These are phyloP conservation scores for Caenorhabditis panamensis DNA, from an alignment of 2,888 invertebrate genomes.

Conservation along the genomic window DNA sequence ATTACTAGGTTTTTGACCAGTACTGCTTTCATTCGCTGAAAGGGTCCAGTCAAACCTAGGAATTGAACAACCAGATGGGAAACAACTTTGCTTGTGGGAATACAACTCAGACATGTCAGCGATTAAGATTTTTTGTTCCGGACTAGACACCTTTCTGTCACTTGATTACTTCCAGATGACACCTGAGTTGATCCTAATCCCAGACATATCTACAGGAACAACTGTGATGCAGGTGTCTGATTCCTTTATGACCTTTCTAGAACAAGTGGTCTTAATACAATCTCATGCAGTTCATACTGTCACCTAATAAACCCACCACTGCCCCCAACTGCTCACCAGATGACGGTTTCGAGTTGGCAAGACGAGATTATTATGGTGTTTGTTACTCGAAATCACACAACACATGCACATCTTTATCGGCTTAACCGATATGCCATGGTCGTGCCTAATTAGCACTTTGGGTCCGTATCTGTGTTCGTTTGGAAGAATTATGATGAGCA, in stretches of 20 bases:
- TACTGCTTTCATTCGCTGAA: too few species aligned
- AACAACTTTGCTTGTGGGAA: too few species aligned
- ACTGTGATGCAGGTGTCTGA: constrained; percentile 19
- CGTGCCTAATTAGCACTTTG: constrained; percentile 24
- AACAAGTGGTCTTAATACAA: constrained; percentile 23
- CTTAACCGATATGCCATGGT: constrained; percentile 44
- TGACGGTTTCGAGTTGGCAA: constrained; percentile 35
- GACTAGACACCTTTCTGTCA: constrained; percentile 1
- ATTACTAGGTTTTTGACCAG: constrained; percentile 13
- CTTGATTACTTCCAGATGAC: not conserved
- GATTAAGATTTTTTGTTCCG: not conserved
- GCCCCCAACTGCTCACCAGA: constrained; percentile 39
- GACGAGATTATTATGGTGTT: constrained; percentile 38
- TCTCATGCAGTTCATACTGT: constrained; percentile 33
- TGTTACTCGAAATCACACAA: constrained; percentile 49
- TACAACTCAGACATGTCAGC: not conserved
- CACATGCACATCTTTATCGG: constrained; percentile 56
- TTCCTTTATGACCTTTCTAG: not conserved
- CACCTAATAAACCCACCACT: not conserved
- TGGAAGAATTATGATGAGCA: not conserved
- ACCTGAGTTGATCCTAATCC: constrained; percentile 15
- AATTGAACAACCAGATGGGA: too few species aligned
- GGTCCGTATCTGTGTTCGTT: not conserved
- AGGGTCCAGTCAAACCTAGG: too few species aligned
- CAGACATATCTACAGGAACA: not conserved